Evolutionary conservation across 2,113 vertebrate species (phyloP).

Genomic region (Larimichthys crocea): DNA sequence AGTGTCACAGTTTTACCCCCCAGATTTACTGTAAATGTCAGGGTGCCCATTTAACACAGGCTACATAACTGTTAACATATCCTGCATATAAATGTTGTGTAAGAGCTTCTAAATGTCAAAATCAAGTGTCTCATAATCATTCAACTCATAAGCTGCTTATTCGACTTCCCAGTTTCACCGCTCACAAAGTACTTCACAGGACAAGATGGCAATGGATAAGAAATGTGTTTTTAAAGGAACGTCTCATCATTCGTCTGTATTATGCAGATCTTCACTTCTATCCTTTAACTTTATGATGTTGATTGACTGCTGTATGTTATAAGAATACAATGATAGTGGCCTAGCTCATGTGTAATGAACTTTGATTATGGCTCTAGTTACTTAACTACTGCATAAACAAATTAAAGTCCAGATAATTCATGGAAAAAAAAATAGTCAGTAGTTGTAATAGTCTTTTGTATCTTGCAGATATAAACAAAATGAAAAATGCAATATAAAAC

Average conservation of each 20-base stretch:
- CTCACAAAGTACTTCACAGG: constrained; percentile 19
- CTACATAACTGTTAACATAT: constrained; percentile 51
- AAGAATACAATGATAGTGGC: background rate
- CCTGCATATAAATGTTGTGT: constrained; percentile 44
- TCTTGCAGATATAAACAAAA: background rate
- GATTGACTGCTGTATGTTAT: background rate
- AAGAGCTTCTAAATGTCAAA: constrained; percentile 60
- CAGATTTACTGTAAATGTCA: constrained; percentile 56
- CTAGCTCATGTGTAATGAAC: background rate
- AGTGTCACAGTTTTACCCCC: constrained; percentile 24
- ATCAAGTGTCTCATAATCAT: constrained; percentile 61
- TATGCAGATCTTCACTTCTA: background rate
- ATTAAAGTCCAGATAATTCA: too few species aligned
- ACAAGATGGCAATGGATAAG: constrained; percentile 9
- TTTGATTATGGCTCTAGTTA: background rate
- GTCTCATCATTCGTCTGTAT: background rate
- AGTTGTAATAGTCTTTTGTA: too few species aligned
- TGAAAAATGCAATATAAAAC: background rate
- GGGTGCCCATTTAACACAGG: constrained; percentile 43
- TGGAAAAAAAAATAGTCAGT: background rate
- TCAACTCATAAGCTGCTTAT: constrained; percentile 56
- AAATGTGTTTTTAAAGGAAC: constrained; percentile 17
- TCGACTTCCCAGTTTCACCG: constrained; percentile 33
- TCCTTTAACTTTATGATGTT: background rate
- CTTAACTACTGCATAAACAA: background rate